These are phyloP conservation scores for Agonopterix heracliana DNA, from an alignment of 2,888 invertebrate species.

Conservation along the genomic window DNA sequence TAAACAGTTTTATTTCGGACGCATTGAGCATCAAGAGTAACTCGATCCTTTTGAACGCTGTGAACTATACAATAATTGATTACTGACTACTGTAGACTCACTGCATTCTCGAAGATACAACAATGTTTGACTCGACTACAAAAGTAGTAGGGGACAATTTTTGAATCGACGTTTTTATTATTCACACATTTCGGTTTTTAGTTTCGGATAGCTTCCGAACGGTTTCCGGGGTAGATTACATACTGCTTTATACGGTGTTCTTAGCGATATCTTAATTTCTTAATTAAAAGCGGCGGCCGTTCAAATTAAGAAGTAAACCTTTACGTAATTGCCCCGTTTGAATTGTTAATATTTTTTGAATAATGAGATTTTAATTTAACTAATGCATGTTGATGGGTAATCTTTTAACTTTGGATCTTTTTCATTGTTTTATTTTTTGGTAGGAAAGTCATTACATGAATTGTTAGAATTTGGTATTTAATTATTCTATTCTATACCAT, in stretches of 20 bases:
- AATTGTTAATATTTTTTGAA: conserved; percentile 20
- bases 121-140: no score
- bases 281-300: conserved; percentile 52
- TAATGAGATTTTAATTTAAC: conserved; percentile 6
- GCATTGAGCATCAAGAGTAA: no score
- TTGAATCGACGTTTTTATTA: conserved; percentile 39
- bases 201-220: conserved; percentile 58
- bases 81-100: no score
- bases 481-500: no score
- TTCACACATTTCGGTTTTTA: conserved; percentile 49
- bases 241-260: conserved; percentile 56
- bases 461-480: background rate
- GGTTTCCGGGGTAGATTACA: conserved; percentile 63
- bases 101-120: no score
- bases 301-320: conserved; percentile 33
- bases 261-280: conserved; percentile 64
- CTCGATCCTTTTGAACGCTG: no score
- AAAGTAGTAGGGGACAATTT: conserved; percentile 28
- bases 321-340: conserved; percentile 23
- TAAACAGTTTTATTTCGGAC: no score
- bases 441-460: background rate
- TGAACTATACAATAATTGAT: no score
- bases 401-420: background rate
- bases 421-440: background rate
- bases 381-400: conserved; percentile 4